Evolutionary conservation across 2,113 vertebrate genomes (phyloP), one percentile per base, ranked within the genome.

Genomic region (Acrocephalus arundinaceus): DNA sequence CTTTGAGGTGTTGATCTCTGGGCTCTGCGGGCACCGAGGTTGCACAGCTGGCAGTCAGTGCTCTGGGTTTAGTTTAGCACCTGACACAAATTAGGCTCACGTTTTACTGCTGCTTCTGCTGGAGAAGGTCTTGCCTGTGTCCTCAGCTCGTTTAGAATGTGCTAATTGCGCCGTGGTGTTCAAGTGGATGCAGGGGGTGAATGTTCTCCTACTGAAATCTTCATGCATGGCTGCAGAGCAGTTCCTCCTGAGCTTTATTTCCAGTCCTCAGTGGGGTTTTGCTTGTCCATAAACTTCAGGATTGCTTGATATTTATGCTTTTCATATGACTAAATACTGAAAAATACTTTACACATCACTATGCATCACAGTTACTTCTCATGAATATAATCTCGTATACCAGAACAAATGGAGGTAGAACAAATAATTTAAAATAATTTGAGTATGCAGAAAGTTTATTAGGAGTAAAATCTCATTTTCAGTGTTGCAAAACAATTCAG

Each of bases 21-120:
- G 24, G 66, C 57, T 57, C 58, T 0, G 2, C 0, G 0, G 31
- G 31, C 1, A 0, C 51, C 5, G 28, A 27, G 49, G 57, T n/a
- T 71, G 43, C 66, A 24, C 59, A 18, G 27, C 61, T 78, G 83
- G 37, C 51, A 61, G 39, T 10, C 2, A 1, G 2, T 43, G 35
- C 55, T 74, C 28, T 0, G 2, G 62, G 28, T 51, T 61, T 31
- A 15, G 4, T 77, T 81, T 28, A 30, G 39, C 45, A 15, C 49
- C 52, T 71, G 74, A 5, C 4, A 1, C 52, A 43, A 33, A 16
- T 45, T 2, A 46, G 35, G 30, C 41, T 88, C 33, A 22, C 0
- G 1, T 84, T 80, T 86, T 52, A 24, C 52, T 48, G 41, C 68
- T 70, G 55, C 35, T 77, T 3, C 23, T 46, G 33, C 13, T 16